Base-by-base conservation (phyloP, 2,888 invertebrate species). In the Galerucella nymphaeae region DNA sequence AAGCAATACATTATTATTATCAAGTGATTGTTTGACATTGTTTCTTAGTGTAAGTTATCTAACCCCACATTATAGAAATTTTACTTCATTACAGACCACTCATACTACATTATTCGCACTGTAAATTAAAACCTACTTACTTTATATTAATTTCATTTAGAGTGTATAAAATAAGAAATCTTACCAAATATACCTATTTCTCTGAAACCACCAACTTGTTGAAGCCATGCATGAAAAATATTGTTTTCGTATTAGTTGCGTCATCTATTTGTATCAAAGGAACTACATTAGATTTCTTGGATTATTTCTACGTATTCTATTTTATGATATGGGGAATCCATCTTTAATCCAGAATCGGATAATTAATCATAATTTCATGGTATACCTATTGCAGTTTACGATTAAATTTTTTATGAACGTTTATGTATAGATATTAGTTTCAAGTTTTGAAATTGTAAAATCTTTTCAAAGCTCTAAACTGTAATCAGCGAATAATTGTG, bases 211-310 rank as follows among this genome's bases (percentile, higher is more conserved):
- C 61, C 61, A 42, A 62, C 61, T 62, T 62, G 61, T 62, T 62
- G 61, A 62, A 42, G 42, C 61, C 61, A 62, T 62, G 61, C 61
- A 41, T 42, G 10, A 5, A 62, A 18, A 62, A 13, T 62, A 62
- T 41, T 62, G 41, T 62, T 18, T 62, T 42, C 11, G 61, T 62
- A 42, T 38, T 16, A 42, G 61, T 62, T 9, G 42, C 61, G 42
- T 13, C 61, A 62, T 62, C 61, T 62, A 42, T 62, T 2, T 9
- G 9, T 53, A 18, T 9, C 18, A 9, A 10, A 2, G 2, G 53
- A 18, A 18, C 11, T 53, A 53, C n/a, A 53, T 53, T 53, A 8
- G 18, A 53, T 53, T 16, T 2, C 10, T 3, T 0, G n/a, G 16
- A 53, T 18, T 18, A 53, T 53, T 53, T 53, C 53, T 53, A 53